phyloP scores from a whole-genome alignment of 1,140 invertebrate genomes.

The Cyphomyrmex costatus region DNA sequence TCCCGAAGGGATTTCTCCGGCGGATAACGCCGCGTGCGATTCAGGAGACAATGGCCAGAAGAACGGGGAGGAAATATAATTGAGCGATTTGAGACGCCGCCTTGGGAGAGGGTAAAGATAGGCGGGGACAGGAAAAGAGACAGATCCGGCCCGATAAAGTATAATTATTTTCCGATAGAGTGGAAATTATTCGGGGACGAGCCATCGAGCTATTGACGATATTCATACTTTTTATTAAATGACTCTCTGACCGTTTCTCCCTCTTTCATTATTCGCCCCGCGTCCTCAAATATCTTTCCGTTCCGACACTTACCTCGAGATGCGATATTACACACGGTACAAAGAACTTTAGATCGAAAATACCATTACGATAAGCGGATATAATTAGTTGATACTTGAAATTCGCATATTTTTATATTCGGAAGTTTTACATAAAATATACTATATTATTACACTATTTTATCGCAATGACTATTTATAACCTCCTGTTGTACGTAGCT shows the following conservation, averaged over 20 bases:
- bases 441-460: background rate
- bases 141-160: slow-evolving; percentile 83
- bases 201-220: slow-evolving; percentile 86
- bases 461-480: background rate
- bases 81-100: slow-evolving; percentile 84
- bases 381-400: slow-evolving; percentile 16
- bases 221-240: slow-evolving; percentile 87
- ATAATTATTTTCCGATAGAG: slow-evolving; percentile 87
- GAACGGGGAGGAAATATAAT: slow-evolving; percentile 84
- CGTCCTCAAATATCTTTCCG: slow-evolving; percentile 43
- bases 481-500: background rate
- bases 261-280: background rate
- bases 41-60: slow-evolving; percentile 75
- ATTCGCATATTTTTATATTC: background rate
- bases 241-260: slow-evolving; percentile 76
- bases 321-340: slow-evolving; percentile 36
- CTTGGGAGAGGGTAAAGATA: slow-evolving; percentile 55
- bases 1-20: slow-evolving; percentile 70
- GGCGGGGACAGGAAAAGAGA: slow-evolving; percentile 64
- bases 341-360: slow-evolving; percentile 5
- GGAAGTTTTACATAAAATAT: background rate
- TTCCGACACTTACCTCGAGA: slow-evolving; percentile 49
- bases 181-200: slow-evolving; percentile 86
- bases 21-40: slow-evolving; percentile 70
- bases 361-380: slow-evolving; percentile 26